phyloP scores from a whole-genome alignment of 2,797 vertebrate species.

The Garrulus glandarius region DNA sequence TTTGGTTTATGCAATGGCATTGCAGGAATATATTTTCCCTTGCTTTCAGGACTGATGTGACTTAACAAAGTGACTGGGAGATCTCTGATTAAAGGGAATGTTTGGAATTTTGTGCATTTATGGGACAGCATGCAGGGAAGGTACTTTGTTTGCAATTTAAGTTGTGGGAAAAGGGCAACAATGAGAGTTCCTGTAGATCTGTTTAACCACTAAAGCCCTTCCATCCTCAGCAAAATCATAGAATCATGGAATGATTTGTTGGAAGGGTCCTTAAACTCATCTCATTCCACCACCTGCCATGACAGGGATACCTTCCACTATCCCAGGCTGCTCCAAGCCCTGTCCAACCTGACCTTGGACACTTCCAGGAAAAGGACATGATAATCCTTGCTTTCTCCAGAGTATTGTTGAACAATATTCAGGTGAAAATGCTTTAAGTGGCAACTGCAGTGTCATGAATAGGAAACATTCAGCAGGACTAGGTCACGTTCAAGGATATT shows the following conservation, averaged over 20 bases:
- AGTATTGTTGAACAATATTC: not conserved
- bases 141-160: not conserved
- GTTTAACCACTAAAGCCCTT: not conserved
- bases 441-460: not conserved
- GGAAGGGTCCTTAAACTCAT: not conserved
- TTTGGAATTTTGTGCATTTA: not conserved
- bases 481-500: not conserved
- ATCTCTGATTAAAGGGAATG: not conserved
- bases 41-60: not conserved
- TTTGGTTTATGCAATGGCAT: not conserved
- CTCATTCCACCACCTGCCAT: not conserved
- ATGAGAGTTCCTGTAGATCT: not conserved
- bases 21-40: not conserved
- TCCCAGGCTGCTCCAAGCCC: not conserved
- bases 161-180: not conserved
- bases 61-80: not conserved
- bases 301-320: not conserved
- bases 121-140: not conserved
- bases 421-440: not conserved
- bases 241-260: not conserved
- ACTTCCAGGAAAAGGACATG: not conserved
- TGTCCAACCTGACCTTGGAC: not conserved
- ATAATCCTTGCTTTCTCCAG: not conserved
- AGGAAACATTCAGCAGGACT: not conserved
- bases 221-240: not conserved